These are phyloP conservation scores for Diorhabda carinulata DNA, from an alignment of 1,140 invertebrate genomes.

Conservation along the genomic window DNA sequence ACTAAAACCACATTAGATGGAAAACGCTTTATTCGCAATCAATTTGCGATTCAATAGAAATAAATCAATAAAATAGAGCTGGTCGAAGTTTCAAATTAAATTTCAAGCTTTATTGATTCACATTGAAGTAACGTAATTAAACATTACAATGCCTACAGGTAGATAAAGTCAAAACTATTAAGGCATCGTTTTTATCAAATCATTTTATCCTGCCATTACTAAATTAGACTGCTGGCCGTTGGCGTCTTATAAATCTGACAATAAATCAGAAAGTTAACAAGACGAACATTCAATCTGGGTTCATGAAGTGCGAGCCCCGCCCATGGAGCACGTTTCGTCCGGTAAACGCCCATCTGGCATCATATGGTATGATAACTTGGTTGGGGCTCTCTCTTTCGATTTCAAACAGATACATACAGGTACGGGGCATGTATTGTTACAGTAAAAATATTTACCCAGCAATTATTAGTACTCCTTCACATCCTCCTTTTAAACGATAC, in stretches of 20 bases:
- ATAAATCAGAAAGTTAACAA: conserved; percentile 47
- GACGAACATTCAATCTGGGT: conserved; percentile 39
- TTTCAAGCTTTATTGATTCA: too few relatives aligned
- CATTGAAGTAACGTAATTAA: too few relatives aligned
- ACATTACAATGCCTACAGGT: background rate
- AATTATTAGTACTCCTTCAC: conserved; percentile 38
- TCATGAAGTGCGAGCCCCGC: conserved; percentile 44
- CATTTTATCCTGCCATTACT: conserved; percentile 16
- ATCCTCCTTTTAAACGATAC: conserved; percentile 24
- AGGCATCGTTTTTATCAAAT: background rate
- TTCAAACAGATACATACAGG: conserved; percentile 17
- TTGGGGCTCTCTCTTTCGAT: conserved; percentile 18
- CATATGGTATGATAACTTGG: conserved; percentile 39
- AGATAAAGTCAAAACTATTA: conserved; percentile 3
- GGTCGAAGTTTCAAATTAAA: too few relatives aligned
- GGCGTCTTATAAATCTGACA: conserved; percentile 29
- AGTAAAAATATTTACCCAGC: conserved; percentile 44
- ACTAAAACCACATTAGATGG: too few relatives aligned
- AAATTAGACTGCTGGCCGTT: conserved; percentile 27
- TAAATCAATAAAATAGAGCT: too few relatives aligned
- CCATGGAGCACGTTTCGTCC: conserved; percentile 36
- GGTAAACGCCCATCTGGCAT: conserved; percentile 33
- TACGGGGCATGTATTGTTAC: conserved; percentile 31
- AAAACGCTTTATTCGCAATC: too few relatives aligned
- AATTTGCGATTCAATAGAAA: too few relatives aligned